phyloP scores from a whole-genome alignment of 2,797 vertebrate species.

The Pangasius mekongensis region DNA sequence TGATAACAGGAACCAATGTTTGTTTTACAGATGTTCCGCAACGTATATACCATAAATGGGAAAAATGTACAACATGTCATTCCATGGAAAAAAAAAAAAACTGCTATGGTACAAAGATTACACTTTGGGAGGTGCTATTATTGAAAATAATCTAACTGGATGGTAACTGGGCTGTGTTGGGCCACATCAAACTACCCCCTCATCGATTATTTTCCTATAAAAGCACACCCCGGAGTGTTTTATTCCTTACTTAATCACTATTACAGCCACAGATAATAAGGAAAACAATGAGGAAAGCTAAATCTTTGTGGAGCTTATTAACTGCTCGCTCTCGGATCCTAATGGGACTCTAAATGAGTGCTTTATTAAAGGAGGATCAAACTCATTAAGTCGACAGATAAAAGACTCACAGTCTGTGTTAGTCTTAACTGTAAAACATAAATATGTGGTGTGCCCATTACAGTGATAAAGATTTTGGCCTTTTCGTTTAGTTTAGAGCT shows the following conservation, averaged over 20 bases:
- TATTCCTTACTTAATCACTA: background rate
- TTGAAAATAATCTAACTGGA: background rate
- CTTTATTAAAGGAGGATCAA: background rate
- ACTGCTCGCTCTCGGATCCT: slow-evolving; percentile 16
- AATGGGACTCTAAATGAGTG: background rate
- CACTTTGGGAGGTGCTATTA: background rate
- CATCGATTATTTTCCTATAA: background rate
- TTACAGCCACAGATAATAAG: background rate
- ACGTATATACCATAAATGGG: background rate
- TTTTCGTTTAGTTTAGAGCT: background rate
- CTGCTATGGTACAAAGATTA: background rate
- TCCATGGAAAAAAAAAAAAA: background rate
- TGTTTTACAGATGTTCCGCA: background rate
- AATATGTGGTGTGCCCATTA: background rate
- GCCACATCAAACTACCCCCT: no score
- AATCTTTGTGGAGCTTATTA: background rate
- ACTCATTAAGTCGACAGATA: background rate
- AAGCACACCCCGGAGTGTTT: background rate
- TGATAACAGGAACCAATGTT: background rate
- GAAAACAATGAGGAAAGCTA: background rate
- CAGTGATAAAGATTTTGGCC: background rate
- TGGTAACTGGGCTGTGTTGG: background rate
- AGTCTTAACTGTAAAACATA: slow-evolving; percentile 3
- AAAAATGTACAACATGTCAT: background rate
- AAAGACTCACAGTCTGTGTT: background rate